Percentiles rank a stretch among this genome's conserved stretches.
These are phyloP conservation scores for Paramormyrops hopkinsi DNA, from an alignment of 2,797 vertebrate species.

Conservation along the genomic window DNA sequence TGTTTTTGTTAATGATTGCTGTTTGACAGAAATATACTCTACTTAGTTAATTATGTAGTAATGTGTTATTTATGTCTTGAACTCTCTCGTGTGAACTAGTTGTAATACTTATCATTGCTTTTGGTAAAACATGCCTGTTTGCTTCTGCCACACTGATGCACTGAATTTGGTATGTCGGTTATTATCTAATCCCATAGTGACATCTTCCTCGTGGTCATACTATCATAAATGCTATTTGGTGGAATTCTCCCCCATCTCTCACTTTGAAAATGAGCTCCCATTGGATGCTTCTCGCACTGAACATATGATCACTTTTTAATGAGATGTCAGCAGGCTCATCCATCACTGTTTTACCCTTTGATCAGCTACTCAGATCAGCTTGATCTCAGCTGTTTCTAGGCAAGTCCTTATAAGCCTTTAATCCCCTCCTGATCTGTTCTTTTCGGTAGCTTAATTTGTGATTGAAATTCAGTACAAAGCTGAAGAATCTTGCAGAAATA, in stretches of 20 bases:
- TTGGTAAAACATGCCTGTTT: background rate
- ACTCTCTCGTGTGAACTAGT: background rate
- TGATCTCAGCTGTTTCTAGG: background rate
- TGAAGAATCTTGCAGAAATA: background rate
- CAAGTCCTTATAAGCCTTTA: background rate
- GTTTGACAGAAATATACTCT: background rate
- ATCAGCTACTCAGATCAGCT: background rate
- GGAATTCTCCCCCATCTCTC: background rate
- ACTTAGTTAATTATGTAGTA: background rate
- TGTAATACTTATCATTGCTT: background rate
- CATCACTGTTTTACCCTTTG: background rate
- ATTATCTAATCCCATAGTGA: background rate
- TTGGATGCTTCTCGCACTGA: background rate
- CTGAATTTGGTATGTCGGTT: background rate
- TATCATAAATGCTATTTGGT: background rate
- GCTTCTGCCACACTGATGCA: background rate
- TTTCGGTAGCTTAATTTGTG: background rate
- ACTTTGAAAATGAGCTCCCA: constrained; percentile 1
- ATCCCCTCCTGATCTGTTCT: background rate
- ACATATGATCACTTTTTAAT: background rate
- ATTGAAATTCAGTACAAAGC: background rate
- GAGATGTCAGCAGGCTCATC: background rate
- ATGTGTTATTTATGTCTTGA: background rate
- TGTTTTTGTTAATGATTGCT: background rate
- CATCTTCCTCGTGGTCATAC: background rate